Conservation (phyloP, 1,140 invertebrate species). For the Drosophila busckii region DNA sequence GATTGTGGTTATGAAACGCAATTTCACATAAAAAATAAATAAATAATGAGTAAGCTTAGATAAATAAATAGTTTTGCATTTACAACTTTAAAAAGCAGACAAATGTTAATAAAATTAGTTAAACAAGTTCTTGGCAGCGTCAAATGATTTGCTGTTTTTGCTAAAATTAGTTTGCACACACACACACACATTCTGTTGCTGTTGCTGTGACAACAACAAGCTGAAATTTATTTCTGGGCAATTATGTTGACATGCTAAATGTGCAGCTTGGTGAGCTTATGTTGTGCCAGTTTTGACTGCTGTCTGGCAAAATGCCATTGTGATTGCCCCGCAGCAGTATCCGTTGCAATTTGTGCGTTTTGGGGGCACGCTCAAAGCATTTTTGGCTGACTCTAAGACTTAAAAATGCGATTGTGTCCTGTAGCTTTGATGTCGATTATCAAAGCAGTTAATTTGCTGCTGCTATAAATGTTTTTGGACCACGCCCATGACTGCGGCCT, state of each 20-base stretch:
- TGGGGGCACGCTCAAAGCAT: conserved; percentile 35
- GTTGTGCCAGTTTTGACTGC: not conserved
- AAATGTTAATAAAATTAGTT: conserved; percentile 39
- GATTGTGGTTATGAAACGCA: too few relatives aligned
- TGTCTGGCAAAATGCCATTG: conserved; percentile 35
- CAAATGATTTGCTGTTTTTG: conserved; percentile 53
- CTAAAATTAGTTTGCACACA: conserved; percentile 28
- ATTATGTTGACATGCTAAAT: conserved; percentile 74
- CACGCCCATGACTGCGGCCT: too few relatives aligned
- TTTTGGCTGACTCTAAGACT: conserved; percentile 1
- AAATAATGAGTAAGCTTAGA: conserved; percentile 8
- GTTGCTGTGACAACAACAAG: conserved; percentile 27
- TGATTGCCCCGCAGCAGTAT: not conserved
- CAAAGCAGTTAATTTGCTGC: too few relatives aligned
- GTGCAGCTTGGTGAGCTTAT: conserved; percentile 25
- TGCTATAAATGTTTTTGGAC: too few relatives aligned
- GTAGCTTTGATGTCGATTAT: too few relatives aligned
- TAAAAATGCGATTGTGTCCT: too few relatives aligned
- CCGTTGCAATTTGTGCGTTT: conserved; percentile 21
- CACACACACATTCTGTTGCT: conserved; percentile 1
- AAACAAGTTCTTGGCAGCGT: conserved; percentile 57
- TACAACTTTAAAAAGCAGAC: conserved; percentile 17
- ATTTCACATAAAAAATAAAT: too few relatives aligned
- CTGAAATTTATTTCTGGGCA: conserved; percentile 73
- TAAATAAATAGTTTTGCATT: too few relatives aligned